Conservation (phyloP, 2,888 invertebrate species). For the Lampropteryx suffumata region DNA sequence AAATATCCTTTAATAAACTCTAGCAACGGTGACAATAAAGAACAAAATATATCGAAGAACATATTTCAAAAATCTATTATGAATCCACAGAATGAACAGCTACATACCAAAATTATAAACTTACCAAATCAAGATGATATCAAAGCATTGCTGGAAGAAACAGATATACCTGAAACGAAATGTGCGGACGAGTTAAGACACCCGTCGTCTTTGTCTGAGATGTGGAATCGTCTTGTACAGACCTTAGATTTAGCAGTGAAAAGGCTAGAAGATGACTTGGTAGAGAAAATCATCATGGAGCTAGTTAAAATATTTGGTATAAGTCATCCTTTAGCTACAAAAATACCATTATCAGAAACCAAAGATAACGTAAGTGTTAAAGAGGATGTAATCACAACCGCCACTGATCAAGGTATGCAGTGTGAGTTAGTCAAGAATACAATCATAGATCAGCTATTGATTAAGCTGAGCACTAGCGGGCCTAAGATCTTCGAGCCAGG, state of each 20-base stretch:
- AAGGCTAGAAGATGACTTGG: conserved; percentile 56
- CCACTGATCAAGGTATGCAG: conserved; percentile 47
- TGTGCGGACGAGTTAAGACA: conserved; percentile 43
- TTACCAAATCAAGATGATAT: conserved; percentile 50
- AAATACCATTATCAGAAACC: conserved; percentile 4
- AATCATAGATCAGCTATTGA: conserved; percentile 55
- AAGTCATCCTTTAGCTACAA: conserved; percentile 6
- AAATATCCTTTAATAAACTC: conserved; percentile 24
- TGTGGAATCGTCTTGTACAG: conserved; percentile 56
- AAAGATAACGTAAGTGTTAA: conserved; percentile 10
- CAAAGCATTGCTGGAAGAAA: conserved; percentile 45
- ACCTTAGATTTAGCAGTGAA: conserved; percentile 55
- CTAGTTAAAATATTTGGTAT: conserved; percentile 39
- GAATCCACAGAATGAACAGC: conserved; percentile 30
- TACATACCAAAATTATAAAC: conserved; percentile 40
- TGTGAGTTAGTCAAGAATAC: conserved; percentile 58
- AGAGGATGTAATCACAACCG: conserved; percentile 8
- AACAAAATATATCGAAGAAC: conserved; percentile 34
- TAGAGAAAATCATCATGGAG: conserved; percentile 56
- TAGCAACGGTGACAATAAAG: conserved; percentile 34
- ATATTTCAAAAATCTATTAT: conserved; percentile 45
- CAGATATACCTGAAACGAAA: conserved; percentile 38
- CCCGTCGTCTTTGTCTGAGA: conserved; percentile 45
- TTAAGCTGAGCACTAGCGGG: conserved; percentile 43
- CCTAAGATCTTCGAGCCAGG: conserved; percentile 27